Evolutionary conservation across 2,888 invertebrate species (phyloP).

Genomic region (Phaonia tiefii): DNA sequence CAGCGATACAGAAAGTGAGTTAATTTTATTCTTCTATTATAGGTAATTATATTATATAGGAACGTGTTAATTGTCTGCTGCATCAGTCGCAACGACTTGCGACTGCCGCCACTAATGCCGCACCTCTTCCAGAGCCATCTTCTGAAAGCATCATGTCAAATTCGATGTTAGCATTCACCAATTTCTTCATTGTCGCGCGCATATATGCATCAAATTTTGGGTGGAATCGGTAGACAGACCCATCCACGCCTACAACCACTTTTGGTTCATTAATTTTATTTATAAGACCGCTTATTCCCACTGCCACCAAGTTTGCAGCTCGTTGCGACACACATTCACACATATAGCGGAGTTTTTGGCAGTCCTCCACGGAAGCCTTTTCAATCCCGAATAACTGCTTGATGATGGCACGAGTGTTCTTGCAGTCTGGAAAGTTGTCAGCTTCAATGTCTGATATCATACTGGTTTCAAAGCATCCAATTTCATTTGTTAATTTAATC

Average conservation of each 20-base stretch:
- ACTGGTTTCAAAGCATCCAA: slow-evolving; percentile 94
- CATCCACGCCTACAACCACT: slow-evolving; percentile 97
- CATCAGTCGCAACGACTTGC: slow-evolving; percentile 80
- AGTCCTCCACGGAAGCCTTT: slow-evolving; percentile 92
- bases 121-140: slow-evolving; percentile 97
- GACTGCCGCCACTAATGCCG: slow-evolving; percentile 96
- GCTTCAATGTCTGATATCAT: slow-evolving; percentile 98
- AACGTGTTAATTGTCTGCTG: background rate
- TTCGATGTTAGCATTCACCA: slow-evolving; percentile 88
- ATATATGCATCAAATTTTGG: slow-evolving; percentile 97
- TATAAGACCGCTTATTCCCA: slow-evolving; percentile 91
- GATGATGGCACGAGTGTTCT: slow-evolving; percentile 89
- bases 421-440: slow-evolving; percentile 88
- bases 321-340: slow-evolving; percentile 94
- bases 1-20: slow-evolving; percentile 20
- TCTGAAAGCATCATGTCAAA: slow-evolving; percentile 96
- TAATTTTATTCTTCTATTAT: background rate
- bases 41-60: slow-evolving; percentile 2
- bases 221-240: slow-evolving; percentile 97
- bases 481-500: slow-evolving; percentile 73
- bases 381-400: slow-evolving; percentile 84
- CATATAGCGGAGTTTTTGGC: slow-evolving; percentile 92
- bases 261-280: slow-evolving; percentile 93
- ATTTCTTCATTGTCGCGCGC: slow-evolving; percentile 89
- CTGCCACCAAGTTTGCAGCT: slow-evolving; percentile 95